phyloP scores from a whole-genome alignment of 2,113 vertebrate species.

The Notothenia coriiceps region DNA sequence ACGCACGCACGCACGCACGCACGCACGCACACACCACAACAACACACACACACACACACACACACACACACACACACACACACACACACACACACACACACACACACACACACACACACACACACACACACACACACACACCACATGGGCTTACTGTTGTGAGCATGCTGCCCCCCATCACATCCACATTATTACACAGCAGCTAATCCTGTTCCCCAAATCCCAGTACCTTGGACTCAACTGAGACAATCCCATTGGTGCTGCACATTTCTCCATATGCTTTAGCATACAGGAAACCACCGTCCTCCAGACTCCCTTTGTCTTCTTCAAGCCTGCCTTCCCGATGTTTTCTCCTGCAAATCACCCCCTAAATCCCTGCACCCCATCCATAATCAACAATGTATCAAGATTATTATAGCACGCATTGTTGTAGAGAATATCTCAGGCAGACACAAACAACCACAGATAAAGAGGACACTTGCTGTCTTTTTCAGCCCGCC shows the following conservation, averaged over 20 bases:
- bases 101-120: constrained; percentile 23
- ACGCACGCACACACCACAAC: constrained; percentile 33
- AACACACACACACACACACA: constrained; percentile 22
- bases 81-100: constrained; percentile 23
- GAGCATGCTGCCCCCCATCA: constrained; percentile 65
- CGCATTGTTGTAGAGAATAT: constrained; percentile 58
- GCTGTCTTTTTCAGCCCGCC: constrained; percentile 23
- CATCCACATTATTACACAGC: constrained; percentile 82
- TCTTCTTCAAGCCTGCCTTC: constrained; percentile 60
- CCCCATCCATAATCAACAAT: constrained; percentile 58
- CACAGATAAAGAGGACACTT: constrained; percentile 50
- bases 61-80: constrained; percentile 31
- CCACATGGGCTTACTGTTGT: constrained; percentile 40
- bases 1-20: constrained; percentile 11
- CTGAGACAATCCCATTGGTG: constrained; percentile 82
- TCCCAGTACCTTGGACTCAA: constrained; percentile 79
- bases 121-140: constrained; percentile 40
- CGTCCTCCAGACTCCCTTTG: constrained; percentile 72
- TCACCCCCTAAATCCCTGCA: constrained; percentile 55
- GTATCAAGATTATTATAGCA: constrained; percentile 57
- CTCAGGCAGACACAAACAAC: constrained; percentile 59
- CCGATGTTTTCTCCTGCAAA: constrained; percentile 53
- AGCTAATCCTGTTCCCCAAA: constrained; percentile 85
- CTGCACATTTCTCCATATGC: constrained; percentile 77
- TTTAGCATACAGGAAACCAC: constrained; percentile 65